phyloP scores from a whole-genome alignment of 2,113 vertebrate species.

The Stegostoma tigrinum region DNA sequence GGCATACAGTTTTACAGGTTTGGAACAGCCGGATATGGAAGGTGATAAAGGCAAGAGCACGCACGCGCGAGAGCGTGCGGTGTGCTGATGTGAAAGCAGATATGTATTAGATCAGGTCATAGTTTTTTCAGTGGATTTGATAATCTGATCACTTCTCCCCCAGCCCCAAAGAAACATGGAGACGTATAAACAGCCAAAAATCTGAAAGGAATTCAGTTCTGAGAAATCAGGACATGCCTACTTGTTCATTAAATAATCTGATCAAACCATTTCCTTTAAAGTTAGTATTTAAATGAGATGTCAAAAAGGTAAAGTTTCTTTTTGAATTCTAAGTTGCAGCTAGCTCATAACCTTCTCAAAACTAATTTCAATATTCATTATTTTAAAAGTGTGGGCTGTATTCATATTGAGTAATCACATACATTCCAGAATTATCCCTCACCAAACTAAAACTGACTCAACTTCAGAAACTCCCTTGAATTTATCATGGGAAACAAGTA shows the following conservation, averaged over 20 bases:
- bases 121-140: neutral
- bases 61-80: too few species aligned
- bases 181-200: neutral
- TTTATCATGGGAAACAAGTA: too few species aligned
- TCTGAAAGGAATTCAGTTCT: neutral
- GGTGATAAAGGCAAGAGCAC: too few species aligned
- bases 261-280: neutral
- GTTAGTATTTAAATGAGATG: neutral
- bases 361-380: neutral
- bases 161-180: neutral
- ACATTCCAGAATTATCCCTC: neutral
- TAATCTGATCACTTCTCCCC: neutral
- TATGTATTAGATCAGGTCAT: neutral
- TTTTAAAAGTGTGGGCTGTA: neutral
- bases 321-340: neutral
- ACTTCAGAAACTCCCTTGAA: neutral
- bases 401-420: neutral
- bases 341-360: neutral
- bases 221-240: neutral
- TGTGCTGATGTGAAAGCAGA: too few species aligned
- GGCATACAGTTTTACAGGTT: neutral
- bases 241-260: neutral
- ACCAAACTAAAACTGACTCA: neutral
- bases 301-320: neutral
- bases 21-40: neutral